phyloP scores from a whole-genome alignment of 2,797 vertebrate genomes.

The Mico argentatus region DNA sequence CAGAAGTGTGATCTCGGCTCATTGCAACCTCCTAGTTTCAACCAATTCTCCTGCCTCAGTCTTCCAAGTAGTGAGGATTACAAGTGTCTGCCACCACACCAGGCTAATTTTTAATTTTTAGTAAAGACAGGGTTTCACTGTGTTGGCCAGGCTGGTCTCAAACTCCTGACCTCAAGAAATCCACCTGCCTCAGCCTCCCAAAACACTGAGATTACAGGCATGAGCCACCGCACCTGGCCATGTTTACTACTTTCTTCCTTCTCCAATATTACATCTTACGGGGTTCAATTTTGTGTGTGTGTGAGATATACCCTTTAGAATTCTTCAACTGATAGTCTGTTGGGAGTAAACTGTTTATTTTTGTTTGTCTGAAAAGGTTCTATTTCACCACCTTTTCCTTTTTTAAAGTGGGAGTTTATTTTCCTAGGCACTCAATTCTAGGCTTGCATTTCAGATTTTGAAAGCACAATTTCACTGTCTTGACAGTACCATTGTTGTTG shows the following conservation, averaged over 20 bases:
- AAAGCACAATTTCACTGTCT: background rate
- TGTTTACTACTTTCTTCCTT: background rate
- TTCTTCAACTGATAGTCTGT: background rate
- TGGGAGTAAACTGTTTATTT: background rate
- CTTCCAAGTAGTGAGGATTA: too few species aligned
- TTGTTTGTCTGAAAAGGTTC: background rate
- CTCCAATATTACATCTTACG: background rate
- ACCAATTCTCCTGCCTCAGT: too few species aligned
- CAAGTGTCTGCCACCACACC: too few species aligned
- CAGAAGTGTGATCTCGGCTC: too few species aligned
- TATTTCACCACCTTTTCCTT: background rate
- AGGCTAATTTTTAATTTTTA: too few species aligned
- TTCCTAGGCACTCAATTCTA: background rate
- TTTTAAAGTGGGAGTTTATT: background rate
- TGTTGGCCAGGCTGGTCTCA: too few species aligned
- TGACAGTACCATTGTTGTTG: background rate
- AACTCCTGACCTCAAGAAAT: too few species aligned
- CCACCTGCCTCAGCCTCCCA: too few species aligned
- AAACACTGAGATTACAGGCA: too few species aligned
- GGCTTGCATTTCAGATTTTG: background rate
- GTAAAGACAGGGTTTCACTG: too few species aligned
- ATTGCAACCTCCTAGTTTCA: too few species aligned
- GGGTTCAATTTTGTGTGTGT: background rate
- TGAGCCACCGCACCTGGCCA: too few species aligned
- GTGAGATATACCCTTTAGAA: background rate